Base-by-base conservation (phyloP, 2,113 vertebrate species). In the Thamnaconus septentrionalis region DNA sequence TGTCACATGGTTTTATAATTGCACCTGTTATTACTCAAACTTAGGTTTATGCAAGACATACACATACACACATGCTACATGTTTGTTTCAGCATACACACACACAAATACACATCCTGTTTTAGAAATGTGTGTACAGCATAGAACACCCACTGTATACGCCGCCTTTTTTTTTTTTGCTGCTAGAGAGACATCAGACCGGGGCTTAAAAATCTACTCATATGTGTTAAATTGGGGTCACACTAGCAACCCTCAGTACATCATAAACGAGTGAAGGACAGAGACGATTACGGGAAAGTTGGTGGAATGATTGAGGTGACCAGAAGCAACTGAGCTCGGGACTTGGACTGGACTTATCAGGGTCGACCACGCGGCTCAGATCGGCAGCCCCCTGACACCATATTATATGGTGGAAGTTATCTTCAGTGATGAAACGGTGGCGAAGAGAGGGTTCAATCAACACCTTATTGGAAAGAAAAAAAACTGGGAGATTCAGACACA, bases 301-400 rank as follows among this genome's bases (percentile, higher is more conserved):
- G 56, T 31, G 39, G 52, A 64, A 66, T 79, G 80, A 83, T 79
- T 76, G 80, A 85, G 70, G 74, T 4, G 58, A 54, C 63, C 68
- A 68, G 68, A 73, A 67, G 75, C 66, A 58, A 60, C 62, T 8
- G 61, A 73, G 51, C 65, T 75, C 53, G 5, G 40, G 18, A 31
- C 18, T 31, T 31, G 51, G 63, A 73, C 53, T 41, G 55, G 31
- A 68, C 83, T 87, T 90, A 90, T 90, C 89, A 78, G 75, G 71
- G 84, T 86, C 83, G 53, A 70, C 68, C 89, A 89, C 82, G 73
- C 80, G 12, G 47, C 64, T 69, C 81, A 76, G 60, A 66, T 66
- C 76, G 51, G 70, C 75, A 59, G 66, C 57, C 59, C 54, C 41
- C 74, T 85, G 85, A 84, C 83, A 70, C 46, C 67, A 75, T 61